These are phyloP conservation scores for Neotoma lepida DNA, from an alignment of 2,113 vertebrate species.

Conservation along the genomic window DNA sequence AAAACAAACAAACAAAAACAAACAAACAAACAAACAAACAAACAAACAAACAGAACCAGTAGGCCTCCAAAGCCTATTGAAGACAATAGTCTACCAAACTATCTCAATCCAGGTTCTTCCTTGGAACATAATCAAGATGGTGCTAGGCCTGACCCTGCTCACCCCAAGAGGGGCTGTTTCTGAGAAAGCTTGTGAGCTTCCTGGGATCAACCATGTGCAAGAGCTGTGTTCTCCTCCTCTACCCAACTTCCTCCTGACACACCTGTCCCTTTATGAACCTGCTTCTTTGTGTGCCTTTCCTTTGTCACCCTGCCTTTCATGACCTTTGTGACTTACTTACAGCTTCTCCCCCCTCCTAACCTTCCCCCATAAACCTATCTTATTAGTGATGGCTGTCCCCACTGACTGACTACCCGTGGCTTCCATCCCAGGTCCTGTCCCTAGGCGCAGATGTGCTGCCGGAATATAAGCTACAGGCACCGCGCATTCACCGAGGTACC, in stretches of 20 bases:
- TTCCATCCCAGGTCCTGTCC: conserved; percentile 91
- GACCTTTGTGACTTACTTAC: neutral
- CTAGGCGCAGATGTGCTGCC: conserved; percentile 96
- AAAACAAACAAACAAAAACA: neutral
- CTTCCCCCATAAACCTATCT: neutral
- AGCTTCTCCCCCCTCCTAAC: neutral
- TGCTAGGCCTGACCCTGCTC: neutral
- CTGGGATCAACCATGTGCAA: neutral
- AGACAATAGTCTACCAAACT: neutral
- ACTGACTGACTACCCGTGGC: neutral
- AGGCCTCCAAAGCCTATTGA: neutral
- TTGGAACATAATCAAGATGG: neutral
- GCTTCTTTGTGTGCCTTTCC: neutral
- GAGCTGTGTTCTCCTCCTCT: neutral
- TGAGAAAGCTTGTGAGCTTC: neutral
- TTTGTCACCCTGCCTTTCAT: neutral
- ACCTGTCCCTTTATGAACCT: neutral
- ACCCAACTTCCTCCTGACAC: neutral
- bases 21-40: neutral
- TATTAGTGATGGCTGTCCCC: neutral
- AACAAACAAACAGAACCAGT: neutral
- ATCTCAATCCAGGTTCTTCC: neutral
- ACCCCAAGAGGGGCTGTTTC: neutral
- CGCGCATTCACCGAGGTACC: conserved; percentile 96
- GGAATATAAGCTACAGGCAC: conserved; percentile 97